Base-by-base conservation (phyloP, 2,797 vertebrate species). In the Sphaeramia orbicularis region DNA sequence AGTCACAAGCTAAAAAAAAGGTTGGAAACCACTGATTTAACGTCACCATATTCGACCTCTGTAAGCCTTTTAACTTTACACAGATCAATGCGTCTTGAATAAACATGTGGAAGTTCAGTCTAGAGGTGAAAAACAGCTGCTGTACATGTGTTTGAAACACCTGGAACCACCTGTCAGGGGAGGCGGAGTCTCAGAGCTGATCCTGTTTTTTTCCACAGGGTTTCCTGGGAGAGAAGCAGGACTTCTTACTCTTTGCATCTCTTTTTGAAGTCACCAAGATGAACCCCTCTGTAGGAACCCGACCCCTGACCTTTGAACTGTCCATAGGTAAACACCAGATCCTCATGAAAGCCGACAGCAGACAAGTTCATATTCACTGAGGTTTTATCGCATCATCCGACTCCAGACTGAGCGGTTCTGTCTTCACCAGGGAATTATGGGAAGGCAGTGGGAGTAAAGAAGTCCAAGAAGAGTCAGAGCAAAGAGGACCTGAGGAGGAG, bases 181-280 rank as follows among this genome's bases (percentile, higher is more conserved):
- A 27, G 24, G 24, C 6, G 24, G 24, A 6, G 24, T 6, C 24
- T 27, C 24, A 27, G 24, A 6, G 24, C 4, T 2, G 24, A 27
- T 27, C 24, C 35, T 40, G 1, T 0, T 37, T 52, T 77, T 50
- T 59, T 67, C 6, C 45, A 53, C 74, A 99, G 97, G 94, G 94
- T 4, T 92, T 89, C 2, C 3, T 97, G 60, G 97, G 95, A 0
- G 89, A 87, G 45, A 95, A 91, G 52, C 95, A 97, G 55, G 96
- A 98, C 69, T 99, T 98, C 75, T 87, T 99, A 67, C 91, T 99
- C 51, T 98, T 98, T 4, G 93, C 94, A 0, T 94, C 95, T 51
- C 91, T 99, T 61, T 97, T 99, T 83, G 97, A 99, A 82, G 93
- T 96, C 64, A 96, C 97, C 4, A 97, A 98, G 97, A 95, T 99